Percentiles rank a stretch among this genome's conserved stretches.
These are phyloP conservation scores for Gymnoscopelus microlampas DNA, from an alignment of 2,797 vertebrate species.

Conservation along the genomic window DNA sequence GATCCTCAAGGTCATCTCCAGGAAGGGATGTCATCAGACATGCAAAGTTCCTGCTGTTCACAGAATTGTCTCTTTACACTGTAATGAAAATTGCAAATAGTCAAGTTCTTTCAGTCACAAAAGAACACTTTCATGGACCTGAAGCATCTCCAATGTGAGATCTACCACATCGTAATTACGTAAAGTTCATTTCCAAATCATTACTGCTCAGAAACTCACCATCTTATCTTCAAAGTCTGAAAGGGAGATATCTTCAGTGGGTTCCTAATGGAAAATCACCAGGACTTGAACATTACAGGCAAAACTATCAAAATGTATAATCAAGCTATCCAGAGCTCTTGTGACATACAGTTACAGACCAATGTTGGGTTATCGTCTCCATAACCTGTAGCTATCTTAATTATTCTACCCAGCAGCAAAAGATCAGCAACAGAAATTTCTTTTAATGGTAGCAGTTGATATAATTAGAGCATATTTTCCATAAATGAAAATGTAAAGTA, in stretches of 20 bases:
- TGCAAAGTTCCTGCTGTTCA: neutral
- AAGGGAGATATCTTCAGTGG: neutral
- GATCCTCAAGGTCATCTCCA: neutral
- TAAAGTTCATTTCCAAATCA: neutral
- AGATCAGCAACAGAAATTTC: slow-evolving; percentile 10
- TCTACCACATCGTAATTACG: neutral
- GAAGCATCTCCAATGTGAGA: neutral
- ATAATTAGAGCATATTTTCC: neutral
- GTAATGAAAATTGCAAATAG: slow-evolving; percentile 2
- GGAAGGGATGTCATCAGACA: neutral
- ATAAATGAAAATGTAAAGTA: neutral
- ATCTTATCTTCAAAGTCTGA: neutral
- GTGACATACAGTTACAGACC: neutral
- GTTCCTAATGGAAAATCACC: slow-evolving; percentile 7
- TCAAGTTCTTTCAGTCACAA: neutral
- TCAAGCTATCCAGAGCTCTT: too few relatives aligned
- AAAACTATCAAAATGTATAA: neutral
- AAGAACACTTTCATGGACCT: neutral
- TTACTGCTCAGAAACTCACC: slow-evolving; percentile 3
- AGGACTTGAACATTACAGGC: neutral
- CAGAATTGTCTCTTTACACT: slow-evolving; percentile 24
- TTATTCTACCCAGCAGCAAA: slow-evolving; percentile 4
- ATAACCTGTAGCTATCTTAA: neutral
- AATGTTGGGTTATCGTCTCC: neutral
- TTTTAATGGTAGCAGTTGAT: slow-evolving; percentile 1